A percentile compares a stretch with the other conserved stretches of the same genome.
These are phyloP conservation scores for Felis chaus DNA, from an alignment of 2,113 vertebrate genomes.

Conservation along the genomic window DNA sequence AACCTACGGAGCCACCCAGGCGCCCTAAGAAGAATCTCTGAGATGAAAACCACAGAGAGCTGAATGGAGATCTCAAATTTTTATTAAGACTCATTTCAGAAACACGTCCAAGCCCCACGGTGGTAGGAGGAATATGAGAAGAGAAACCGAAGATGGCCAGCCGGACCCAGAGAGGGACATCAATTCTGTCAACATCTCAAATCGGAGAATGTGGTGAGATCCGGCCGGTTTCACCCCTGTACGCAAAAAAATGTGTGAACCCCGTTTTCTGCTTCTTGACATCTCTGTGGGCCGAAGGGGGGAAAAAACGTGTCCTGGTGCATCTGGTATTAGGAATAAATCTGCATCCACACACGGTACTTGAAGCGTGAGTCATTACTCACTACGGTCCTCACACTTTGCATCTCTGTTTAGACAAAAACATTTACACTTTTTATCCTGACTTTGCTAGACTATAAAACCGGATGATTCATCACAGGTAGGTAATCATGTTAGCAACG, in stretches of 20 bases:
- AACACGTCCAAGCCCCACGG: not conserved
- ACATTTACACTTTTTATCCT: conserved; percentile 38
- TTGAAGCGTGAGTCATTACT: not conserved
- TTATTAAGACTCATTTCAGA: conserved; percentile 13
- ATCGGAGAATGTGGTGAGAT: not conserved
- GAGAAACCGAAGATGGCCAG: not conserved
- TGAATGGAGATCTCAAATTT: not conserved
- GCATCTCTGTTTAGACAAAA: conserved; percentile 40
- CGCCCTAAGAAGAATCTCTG: not conserved
- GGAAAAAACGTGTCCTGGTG: not conserved
- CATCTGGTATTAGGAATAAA: conserved; percentile 30
- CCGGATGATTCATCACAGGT: conserved; percentile 5
- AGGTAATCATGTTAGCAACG: conserved; percentile 37
- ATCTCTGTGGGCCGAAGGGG: not conserved
- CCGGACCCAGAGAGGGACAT: not conserved
- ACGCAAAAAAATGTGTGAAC: not conserved
- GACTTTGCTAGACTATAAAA: conserved; percentile 54
- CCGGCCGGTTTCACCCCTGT: not conserved
- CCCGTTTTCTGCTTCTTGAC: conserved; percentile 8
- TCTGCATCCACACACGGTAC: not conserved
- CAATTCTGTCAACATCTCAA: not conserved
- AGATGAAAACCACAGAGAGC: not conserved
- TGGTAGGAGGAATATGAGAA: not conserved
- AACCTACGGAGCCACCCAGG: too few species aligned
- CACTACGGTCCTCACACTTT: not conserved